phyloP scores from a whole-genome alignment of 2,113 vertebrate species.

The Misgurnus mizolepis region DNA sequence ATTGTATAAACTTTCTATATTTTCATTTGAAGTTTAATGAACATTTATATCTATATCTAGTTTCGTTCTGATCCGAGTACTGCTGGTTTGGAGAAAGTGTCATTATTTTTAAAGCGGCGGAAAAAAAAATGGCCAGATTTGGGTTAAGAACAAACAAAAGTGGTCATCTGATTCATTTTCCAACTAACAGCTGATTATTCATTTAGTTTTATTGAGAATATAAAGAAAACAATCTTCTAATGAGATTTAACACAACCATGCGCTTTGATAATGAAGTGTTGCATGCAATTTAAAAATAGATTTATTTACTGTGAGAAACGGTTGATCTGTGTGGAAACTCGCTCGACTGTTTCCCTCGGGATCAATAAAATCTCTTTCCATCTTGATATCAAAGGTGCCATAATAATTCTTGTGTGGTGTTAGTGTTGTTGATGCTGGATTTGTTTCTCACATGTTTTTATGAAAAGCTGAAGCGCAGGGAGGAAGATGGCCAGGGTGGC shows the following conservation, averaged over 20 bases:
- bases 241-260: neutral
- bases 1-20: too few species aligned
- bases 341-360: neutral
- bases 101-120: too few species aligned
- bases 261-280: slow-evolving; percentile 2
- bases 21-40: too few species aligned
- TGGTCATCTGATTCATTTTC: too few species aligned
- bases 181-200: too few species aligned
- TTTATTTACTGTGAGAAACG: neutral
- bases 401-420: neutral
- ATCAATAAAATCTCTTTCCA: neutral
- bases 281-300: neutral
- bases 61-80: too few species aligned
- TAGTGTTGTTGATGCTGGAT: neutral
- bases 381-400: neutral
- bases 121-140: too few species aligned
- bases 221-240: too few species aligned
- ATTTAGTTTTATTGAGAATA: too few species aligned
- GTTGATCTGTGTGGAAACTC: neutral
- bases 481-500: slow-evolving; percentile 44
- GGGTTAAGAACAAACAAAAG: too few species aligned
- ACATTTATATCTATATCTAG: too few species aligned
- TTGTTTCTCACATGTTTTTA: slow-evolving; percentile 2
- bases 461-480: slow-evolving; percentile 15
- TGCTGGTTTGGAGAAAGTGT: too few species aligned